Evolutionary conservation across 2,113 vertebrate species (phyloP).

Genomic region (Malurus alboscapulatus): DNA sequence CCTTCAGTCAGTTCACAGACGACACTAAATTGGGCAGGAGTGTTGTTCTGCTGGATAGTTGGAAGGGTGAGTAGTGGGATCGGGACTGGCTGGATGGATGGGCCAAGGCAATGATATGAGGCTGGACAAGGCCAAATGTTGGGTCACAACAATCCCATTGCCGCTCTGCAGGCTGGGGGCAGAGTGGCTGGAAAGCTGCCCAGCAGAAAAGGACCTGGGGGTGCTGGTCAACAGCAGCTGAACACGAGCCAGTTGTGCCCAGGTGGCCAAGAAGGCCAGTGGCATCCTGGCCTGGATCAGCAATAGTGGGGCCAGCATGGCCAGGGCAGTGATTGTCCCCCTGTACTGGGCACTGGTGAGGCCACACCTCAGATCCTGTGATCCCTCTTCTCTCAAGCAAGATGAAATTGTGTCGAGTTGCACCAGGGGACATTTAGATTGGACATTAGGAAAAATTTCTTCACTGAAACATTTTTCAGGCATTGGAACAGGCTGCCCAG

Average conservation of each 20-base stretch:
- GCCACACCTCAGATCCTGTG: accelerated
- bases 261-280: not conserved
- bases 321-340: not conserved
- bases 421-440: not conserved
- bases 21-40: not conserved
- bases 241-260: not conserved
- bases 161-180: too few relatives aligned
- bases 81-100: not conserved
- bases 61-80: not conserved
- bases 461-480: not conserved
- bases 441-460: not conserved
- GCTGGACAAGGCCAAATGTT: not conserved
- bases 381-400: not conserved
- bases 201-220: not conserved
- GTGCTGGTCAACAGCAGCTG: not conserved
- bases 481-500: not conserved
- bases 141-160: not conserved
- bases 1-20: not conserved
- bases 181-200: not conserved
- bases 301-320: not conserved
- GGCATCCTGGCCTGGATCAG: not conserved
- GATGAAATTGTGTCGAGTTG: not conserved
- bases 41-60: not conserved
- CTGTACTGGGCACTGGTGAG: not conserved
- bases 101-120: too few relatives aligned